Evolutionary conservation across 2,113 vertebrate species (phyloP), one percentile per base, ranked within the genome.

Genomic region (Austrofundulus limnaeus): DNA sequence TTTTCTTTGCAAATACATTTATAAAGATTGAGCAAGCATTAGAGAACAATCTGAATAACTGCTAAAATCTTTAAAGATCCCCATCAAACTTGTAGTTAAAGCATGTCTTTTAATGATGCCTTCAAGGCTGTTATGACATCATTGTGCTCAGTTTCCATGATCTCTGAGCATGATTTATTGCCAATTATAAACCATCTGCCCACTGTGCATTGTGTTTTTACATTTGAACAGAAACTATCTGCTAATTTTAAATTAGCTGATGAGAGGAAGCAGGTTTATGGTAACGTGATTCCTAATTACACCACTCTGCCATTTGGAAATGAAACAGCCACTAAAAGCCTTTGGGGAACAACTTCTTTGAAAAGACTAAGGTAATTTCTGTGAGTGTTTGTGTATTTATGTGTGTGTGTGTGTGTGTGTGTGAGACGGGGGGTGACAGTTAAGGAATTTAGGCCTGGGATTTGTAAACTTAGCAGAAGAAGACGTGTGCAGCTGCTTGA

Each of bases 1-100:
- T 68, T 70, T 70, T 77, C 78, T 68, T 73, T 73, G 68, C 77
- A 41, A 86, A 83, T 75, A 83, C 63, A 85, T 77, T 84, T 86
- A 67, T 86, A 78, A 80, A 80, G 78, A 78, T 82, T 79, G 63
- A 67, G 66, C 82, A 87, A 90, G 85, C 73, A 87, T 70, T 55
- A 57, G 17, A 65, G 67, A 46, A 56, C 51, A 56, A 67, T 70
- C 60, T 67, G 54, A 70, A 74, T 70, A 62, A 76, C 51, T 38
- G 61, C 67, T 52, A 37, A 83, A 69, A 78, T 59, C 37, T 54
- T 76, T 69, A 48, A 54, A 72, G 23, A 21, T 80, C 79, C 72
- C 66, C 56, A 63, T 59, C 77, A 47, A 63, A 57, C 78, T 58
- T 37, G 25, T 39, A 42, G 66, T 39, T 12, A 58, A 65, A 51